Percentiles rank a stretch among this genome's conserved stretches.
Conservation (phyloP, 2,113 vertebrate genomes). For the Erythrolamprus reginae region DNA sequence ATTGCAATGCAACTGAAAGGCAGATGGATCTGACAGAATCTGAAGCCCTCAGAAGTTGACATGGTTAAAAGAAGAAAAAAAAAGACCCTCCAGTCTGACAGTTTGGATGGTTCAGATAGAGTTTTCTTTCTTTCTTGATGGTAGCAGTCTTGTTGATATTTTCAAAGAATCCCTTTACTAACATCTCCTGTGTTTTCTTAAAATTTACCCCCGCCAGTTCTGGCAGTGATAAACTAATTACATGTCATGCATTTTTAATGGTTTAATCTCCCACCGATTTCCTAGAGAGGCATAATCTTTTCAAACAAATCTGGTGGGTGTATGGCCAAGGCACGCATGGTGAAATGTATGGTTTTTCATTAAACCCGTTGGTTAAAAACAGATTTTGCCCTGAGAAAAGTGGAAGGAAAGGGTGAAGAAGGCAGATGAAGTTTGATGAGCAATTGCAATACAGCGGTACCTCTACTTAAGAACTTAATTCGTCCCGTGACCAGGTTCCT, state of each 20-base stretch:
- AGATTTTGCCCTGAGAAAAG: slow-evolving; percentile 51
- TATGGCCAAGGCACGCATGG: slow-evolving; percentile 61
- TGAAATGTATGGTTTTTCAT: slow-evolving; percentile 67
- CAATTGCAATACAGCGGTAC: slow-evolving; percentile 31
- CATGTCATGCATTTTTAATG: slow-evolving; percentile 71
- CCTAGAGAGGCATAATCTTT: slow-evolving; percentile 59
- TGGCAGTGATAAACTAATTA: slow-evolving; percentile 69
- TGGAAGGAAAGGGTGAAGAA: slow-evolving; percentile 34
- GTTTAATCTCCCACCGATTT: slow-evolving; percentile 71
- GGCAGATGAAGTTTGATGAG: slow-evolving; percentile 40
- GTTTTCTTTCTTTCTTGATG: not conserved
- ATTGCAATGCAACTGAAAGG: not conserved
- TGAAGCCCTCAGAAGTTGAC: not conserved
- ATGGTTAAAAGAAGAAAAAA: not conserved
- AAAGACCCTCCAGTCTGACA: not conserved
- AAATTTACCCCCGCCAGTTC: slow-evolving; percentile 41
- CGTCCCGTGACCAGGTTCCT: too few species aligned
- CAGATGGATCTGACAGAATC: slow-evolving; percentile 27
- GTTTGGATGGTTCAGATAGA: not conserved
- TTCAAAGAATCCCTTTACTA: slow-evolving; percentile 61
- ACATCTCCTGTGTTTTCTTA: slow-evolving; percentile 51
- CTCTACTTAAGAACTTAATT: too few species aligned
- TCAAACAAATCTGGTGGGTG: slow-evolving; percentile 65
- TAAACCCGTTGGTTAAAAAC: slow-evolving; percentile 61
- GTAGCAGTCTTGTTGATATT: slow-evolving; percentile 47